Conservation (phyloP, 1,140 invertebrate species). For the Dysdera silvatica region DNA sequence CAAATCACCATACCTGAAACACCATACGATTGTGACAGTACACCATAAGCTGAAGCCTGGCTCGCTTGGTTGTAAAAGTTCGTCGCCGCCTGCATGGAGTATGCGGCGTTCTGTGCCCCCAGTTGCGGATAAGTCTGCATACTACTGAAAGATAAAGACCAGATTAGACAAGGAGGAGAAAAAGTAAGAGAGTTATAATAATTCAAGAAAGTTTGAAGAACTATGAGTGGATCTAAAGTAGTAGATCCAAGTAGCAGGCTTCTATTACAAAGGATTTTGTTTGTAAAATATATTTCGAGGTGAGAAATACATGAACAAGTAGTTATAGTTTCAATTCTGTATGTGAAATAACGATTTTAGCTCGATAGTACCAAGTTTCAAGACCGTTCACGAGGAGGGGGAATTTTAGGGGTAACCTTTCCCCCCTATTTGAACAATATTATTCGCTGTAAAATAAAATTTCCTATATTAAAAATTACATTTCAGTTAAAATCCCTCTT, state of each 20-base stretch:
- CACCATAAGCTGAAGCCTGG: slow-evolving; percentile 31
- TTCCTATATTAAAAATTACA: too few species aligned
- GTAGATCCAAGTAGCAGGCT: neutral
- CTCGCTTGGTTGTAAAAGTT: slow-evolving; percentile 31
- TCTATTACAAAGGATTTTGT: neutral
- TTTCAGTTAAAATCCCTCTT: too few species aligned
- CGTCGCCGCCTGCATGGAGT: slow-evolving; percentile 28
- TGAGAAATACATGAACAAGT: too few species aligned
- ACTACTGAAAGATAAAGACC: slow-evolving; percentile 8
- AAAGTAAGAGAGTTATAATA: neutral
- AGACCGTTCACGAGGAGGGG: too few species aligned
- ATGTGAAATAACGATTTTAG: too few species aligned
- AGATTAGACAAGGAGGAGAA: neutral
- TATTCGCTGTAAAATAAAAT: too few species aligned
- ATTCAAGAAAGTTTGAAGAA: neutral
- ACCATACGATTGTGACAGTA: slow-evolving; percentile 33
- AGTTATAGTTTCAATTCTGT: too few species aligned
- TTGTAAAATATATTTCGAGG: too few species aligned
- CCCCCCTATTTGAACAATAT: too few species aligned
- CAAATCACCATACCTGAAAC: slow-evolving; percentile 24
- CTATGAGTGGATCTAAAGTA: neutral
- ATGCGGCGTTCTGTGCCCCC: slow-evolving; percentile 30
- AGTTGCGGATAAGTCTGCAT: slow-evolving; percentile 35
- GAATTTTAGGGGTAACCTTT: too few species aligned
- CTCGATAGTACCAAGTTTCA: too few species aligned